Percentiles rank a stretch among this genome's conserved stretches.
Conservation (phyloP, 2,888 invertebrate genomes). For the Zygogramma bicolorata region DNA sequence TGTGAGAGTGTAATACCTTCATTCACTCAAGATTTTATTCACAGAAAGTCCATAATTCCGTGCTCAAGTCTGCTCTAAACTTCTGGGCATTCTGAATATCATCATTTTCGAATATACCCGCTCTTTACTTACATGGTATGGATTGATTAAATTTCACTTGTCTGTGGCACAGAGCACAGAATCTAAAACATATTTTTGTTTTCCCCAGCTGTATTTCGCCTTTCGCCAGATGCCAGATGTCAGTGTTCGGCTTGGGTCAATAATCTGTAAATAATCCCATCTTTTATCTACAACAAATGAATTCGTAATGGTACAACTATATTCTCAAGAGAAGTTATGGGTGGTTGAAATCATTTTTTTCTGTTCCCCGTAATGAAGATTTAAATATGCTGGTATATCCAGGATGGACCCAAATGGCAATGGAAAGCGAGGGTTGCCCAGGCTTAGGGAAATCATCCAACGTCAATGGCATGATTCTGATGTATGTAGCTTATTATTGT, state of each 20-base stretch:
- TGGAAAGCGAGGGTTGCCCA: slow-evolving; percentile 73
- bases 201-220: background rate
- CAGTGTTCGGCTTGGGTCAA: slow-evolving; percentile 19
- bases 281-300: slow-evolving; percentile 21
- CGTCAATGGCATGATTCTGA: slow-evolving; percentile 80
- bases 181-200: background rate
- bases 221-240: slow-evolving; percentile 8
- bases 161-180: too few relatives aligned
- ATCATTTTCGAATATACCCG: too few relatives aligned
- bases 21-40: too few relatives aligned
- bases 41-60: too few relatives aligned
- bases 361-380: slow-evolving; percentile 31
- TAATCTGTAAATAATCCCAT: slow-evolving; percentile 17
- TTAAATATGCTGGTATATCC: slow-evolving; percentile 44
- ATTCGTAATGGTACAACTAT: background rate
- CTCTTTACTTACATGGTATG: too few relatives aligned
- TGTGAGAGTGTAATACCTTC: too few relatives aligned
- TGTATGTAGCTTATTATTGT: slow-evolving; percentile 65
- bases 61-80: too few relatives aligned
- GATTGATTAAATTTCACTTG: too few relatives aligned
- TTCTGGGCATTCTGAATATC: too few relatives aligned
- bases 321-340: background rate
- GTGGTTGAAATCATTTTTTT: slow-evolving; percentile 1
- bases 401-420: slow-evolving; percentile 70
- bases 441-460: slow-evolving; percentile 73